Percentiles rank a stretch among this genome's conserved stretches.
These are phyloP conservation scores for Neuroscelio doddi DNA, from an alignment of 2,888 invertebrate genomes.

Conservation along the genomic window DNA sequence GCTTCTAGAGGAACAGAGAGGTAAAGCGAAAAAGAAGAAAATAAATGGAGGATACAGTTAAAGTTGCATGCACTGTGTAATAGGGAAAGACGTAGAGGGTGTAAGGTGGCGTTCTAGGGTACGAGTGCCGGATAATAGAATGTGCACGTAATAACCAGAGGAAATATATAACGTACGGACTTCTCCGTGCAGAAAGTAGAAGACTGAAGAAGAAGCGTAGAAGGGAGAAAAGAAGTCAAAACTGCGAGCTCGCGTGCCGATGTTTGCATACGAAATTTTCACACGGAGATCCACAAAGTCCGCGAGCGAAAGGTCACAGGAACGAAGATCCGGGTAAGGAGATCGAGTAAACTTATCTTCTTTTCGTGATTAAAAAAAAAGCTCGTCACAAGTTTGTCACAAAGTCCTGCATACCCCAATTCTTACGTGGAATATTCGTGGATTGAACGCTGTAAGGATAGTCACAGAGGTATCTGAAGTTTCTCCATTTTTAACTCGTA, in stretches of 20 bases:
- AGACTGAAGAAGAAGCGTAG: slow-evolving; percentile 65
- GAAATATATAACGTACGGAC: slow-evolving; percentile 52
- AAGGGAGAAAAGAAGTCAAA: slow-evolving; percentile 59
- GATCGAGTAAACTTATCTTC: slow-evolving; percentile 26
- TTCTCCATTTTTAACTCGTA: neutral
- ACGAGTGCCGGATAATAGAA: slow-evolving; percentile 63
- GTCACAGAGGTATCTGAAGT: too few relatives aligned
- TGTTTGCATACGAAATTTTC: slow-evolving; percentile 54
- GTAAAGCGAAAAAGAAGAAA: slow-evolving; percentile 20
- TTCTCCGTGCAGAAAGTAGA: slow-evolving; percentile 52
- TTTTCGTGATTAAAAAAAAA: slow-evolving; percentile 34
- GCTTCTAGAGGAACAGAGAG: slow-evolving; percentile 35
- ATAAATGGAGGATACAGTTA: slow-evolving; percentile 42
- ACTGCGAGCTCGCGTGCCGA: slow-evolving; percentile 49
- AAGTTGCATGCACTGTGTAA: slow-evolving; percentile 54
- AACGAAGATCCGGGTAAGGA: slow-evolving; percentile 9
- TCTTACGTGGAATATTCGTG: slow-evolving; percentile 11
- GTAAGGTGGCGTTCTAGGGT: slow-evolving; percentile 43
- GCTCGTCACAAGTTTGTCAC: slow-evolving; percentile 19
- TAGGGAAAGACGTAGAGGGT: slow-evolving; percentile 40
- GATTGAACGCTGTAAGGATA: neutral
- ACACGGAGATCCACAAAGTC: slow-evolving; percentile 38
- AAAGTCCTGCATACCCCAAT: slow-evolving; percentile 7
- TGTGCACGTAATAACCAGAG: slow-evolving; percentile 65
- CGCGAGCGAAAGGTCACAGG: slow-evolving; percentile 33